Base-by-base conservation (phyloP, 1,140 invertebrate species). In the Cylas formicarius region DNA sequence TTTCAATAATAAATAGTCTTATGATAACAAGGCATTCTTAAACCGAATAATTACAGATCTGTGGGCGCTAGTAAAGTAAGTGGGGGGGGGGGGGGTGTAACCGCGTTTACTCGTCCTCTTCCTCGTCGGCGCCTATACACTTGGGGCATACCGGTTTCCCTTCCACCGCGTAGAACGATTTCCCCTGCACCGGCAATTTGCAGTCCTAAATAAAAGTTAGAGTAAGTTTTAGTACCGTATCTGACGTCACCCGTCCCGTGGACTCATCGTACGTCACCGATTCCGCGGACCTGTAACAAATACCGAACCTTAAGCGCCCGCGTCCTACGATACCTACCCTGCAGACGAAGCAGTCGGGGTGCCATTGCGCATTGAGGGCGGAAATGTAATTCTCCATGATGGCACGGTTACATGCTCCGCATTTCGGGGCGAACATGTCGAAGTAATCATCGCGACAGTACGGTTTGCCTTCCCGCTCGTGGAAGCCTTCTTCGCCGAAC, bases 301-400 rank as follows among this genome's bases (percentile, higher is more conserved):
- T n/a, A n/a, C n/a, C n/a, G n/a, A n/a, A n/a, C n/a, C n/a, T n/a
- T n/a, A n/a, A 23, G 14, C 21, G 36, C 7, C 18, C 35, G 23
- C 8, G 8, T 31, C 5, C 21, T 22, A 42, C 16, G 27, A 57
- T 53, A 79, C 86, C 78, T 80, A 98, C 95, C 84, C 92, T 84
- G 79, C 97, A 99, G 45, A 97, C 93, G 73, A 99, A 99, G 69
- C 97, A 99, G 65, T 97, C 90, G 8, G 94, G 90, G 75, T 99
- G 97, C 96, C 96, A 99, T 66, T 99, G 94, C 42, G 84, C 81
- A 66, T 95, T 97, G 31, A 99, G 71, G 9, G 96, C 96, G 1
- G 93, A 96, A 61, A 99, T 97, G 67, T 97, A 99, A 69, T 98
- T 98, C 67, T 97, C 93, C 80, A 93, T 96, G 56, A 99, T 99